Conservation (phyloP, 2,797 vertebrate species). For the Leptoclinus maculatus region DNA sequence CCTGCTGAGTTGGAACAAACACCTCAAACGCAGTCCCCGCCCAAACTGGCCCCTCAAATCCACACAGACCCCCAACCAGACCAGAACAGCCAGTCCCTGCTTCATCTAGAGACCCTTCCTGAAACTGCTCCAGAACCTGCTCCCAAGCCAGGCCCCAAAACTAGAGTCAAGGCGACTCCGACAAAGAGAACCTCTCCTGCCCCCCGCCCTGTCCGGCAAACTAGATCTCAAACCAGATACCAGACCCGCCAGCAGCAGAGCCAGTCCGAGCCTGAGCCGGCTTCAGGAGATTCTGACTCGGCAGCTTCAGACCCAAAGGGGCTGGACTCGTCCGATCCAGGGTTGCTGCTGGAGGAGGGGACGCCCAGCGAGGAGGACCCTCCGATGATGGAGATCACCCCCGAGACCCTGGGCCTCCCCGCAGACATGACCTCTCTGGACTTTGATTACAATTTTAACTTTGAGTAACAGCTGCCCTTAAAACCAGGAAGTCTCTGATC, state of each 20-base stretch:
- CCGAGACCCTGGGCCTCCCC: slow-evolving; percentile 71
- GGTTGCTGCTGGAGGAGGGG: background rate
- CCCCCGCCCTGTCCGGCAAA: slow-evolving; percentile 57
- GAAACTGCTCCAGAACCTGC: slow-evolving; percentile 27
- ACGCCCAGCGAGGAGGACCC: background rate
- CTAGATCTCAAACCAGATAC: slow-evolving; percentile 76
- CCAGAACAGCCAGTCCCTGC: background rate
- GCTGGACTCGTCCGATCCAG: slow-evolving; percentile 18
- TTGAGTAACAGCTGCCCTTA: slow-evolving; percentile 56
- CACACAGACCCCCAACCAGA: slow-evolving; percentile 26
- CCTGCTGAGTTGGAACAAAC: background rate
- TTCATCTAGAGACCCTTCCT: slow-evolving; percentile 2
- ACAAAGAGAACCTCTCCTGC: slow-evolving; percentile 45
- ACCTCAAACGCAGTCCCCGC: background rate
- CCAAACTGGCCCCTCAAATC: background rate
- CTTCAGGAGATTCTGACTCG: slow-evolving; percentile 31
- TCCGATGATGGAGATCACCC: slow-evolving; percentile 25
- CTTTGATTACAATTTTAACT: slow-evolving; percentile 75
- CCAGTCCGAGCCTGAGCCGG: slow-evolving; percentile 28
- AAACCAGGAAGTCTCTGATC: background rate
- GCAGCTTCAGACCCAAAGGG: slow-evolving; percentile 27
- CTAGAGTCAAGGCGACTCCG: slow-evolving; percentile 40
- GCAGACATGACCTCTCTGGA: slow-evolving; percentile 68
- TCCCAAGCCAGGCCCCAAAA: slow-evolving; percentile 53
- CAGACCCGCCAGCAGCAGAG: slow-evolving; percentile 67